These are phyloP conservation scores for Liposcelis brunnea DNA, from an alignment of 2,888 invertebrate genomes.

Conservation along the genomic window DNA sequence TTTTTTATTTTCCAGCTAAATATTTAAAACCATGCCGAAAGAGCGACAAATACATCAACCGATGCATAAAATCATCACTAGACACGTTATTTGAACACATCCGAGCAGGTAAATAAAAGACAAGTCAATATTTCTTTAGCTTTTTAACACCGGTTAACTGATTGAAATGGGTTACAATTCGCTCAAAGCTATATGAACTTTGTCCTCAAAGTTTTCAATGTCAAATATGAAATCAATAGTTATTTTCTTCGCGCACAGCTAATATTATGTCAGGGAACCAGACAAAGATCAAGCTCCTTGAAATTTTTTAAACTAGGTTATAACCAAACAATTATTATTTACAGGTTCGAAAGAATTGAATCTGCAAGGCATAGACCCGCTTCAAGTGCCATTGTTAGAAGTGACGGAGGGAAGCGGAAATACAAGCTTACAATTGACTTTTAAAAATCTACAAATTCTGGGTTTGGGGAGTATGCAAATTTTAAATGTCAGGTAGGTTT, in stretches of 20 bases:
- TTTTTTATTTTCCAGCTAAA: constrained; percentile 5
- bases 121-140: neutral
- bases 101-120: constrained; percentile 2
- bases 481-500: constrained; percentile 7
- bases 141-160: neutral
- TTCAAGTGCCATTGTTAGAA: neutral
- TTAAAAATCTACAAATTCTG: neutral
- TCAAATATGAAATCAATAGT: too few species aligned
- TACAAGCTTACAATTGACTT: neutral
- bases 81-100: constrained; percentile 1
- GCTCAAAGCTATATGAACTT: too few species aligned
- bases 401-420: constrained; percentile 1
- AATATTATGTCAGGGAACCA: too few species aligned
- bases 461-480: constrained; percentile 1
- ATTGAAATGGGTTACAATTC: too few species aligned
- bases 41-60: neutral
- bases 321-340: neutral
- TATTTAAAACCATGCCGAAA: constrained; percentile 4
- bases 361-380: neutral
- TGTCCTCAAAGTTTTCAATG: too few species aligned
- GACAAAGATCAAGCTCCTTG: too few species aligned
- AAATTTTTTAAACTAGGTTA: neutral
- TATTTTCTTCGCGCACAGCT: too few species aligned
- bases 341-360: neutral
- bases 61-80: constrained; percentile 5